Percentiles rank a stretch among this genome's conserved stretches.
phyloP scores from a whole-genome alignment of 1,140 invertebrate genomes.

The Brachionus angularis region DNA sequence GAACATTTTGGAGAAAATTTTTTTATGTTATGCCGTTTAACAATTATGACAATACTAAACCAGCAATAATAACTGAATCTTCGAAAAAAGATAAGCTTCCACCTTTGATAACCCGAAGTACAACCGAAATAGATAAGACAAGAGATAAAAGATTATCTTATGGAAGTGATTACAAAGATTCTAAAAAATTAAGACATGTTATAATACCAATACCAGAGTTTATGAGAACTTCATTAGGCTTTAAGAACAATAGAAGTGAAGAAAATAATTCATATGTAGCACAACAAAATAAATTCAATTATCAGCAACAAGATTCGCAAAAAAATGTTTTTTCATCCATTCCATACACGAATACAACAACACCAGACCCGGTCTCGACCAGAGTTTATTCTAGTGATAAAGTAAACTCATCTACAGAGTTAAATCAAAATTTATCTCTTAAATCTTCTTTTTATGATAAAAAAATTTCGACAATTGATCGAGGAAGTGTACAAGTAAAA shows the following conservation, averaged over 20 bases:
- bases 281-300: background rate
- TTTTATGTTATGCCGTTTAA: conserved; percentile 11
- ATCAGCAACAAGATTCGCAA: background rate
- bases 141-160: conserved; percentile 1
- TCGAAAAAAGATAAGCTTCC: background rate
- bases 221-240: conserved; percentile 29
- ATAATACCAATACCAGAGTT: conserved; percentile 37
- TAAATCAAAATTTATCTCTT: too few species aligned
- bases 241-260: background rate
- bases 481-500: too few species aligned
- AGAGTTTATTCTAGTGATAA: too few species aligned
- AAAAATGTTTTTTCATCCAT: too few species aligned
- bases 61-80: background rate
- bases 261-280: background rate
- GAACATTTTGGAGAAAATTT: conserved; percentile 18
- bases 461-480: background rate
- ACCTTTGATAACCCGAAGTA: background rate
- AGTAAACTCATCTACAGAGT: too few species aligned
- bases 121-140: background rate
- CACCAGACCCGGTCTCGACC: too few species aligned
- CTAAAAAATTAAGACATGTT: background rate
- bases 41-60: background rate
- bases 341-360: too few species aligned
- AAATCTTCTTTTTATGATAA: too few species aligned
- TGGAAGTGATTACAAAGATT: background rate